Conservation (phyloP, 2,888 invertebrate genomes). For the Drosophila testacea region DNA sequence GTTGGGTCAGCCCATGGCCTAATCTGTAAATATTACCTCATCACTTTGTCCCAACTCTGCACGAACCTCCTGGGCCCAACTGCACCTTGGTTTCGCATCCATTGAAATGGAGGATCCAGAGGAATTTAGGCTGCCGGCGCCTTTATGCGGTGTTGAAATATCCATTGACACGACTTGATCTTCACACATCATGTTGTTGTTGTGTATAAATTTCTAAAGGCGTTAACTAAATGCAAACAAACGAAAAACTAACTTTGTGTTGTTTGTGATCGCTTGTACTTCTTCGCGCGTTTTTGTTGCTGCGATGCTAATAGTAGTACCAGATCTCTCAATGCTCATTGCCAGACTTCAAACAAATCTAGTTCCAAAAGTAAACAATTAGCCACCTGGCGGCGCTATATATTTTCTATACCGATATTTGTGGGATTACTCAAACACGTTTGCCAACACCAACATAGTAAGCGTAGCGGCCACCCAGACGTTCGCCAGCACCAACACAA, state of each 20-base stretch:
- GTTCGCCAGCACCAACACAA: slow-evolving; percentile 16
- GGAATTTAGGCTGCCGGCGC: slow-evolving; percentile 63
- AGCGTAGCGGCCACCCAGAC: neutral
- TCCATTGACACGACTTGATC: slow-evolving; percentile 66
- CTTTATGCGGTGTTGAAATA: slow-evolving; percentile 49
- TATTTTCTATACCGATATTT: no score
- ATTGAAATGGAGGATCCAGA: slow-evolving; percentile 62
- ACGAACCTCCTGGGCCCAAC: slow-evolving; percentile 81
- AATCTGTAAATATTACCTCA: slow-evolving; percentile 46
- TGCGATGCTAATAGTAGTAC: slow-evolving; percentile 32
- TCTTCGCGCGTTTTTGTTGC: slow-evolving; percentile 75
- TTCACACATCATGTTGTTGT: slow-evolving; percentile 61
- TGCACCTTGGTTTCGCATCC: slow-evolving; percentile 57
- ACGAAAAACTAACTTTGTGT: slow-evolving; percentile 33
- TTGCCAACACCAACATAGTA: no score
- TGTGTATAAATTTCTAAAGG: neutral
- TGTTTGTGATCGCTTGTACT: slow-evolving; percentile 32
- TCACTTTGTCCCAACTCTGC: slow-evolving; percentile 69
- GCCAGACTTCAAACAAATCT: no score
- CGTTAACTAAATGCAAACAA: neutral
- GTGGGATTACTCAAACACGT: no score
- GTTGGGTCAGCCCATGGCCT: neutral
- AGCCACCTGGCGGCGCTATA: no score
- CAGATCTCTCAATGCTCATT: neutral
- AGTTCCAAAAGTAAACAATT: no score